Base-by-base conservation (phyloP, 2,797 vertebrate species). In the Clarias pachynema region DNA sequence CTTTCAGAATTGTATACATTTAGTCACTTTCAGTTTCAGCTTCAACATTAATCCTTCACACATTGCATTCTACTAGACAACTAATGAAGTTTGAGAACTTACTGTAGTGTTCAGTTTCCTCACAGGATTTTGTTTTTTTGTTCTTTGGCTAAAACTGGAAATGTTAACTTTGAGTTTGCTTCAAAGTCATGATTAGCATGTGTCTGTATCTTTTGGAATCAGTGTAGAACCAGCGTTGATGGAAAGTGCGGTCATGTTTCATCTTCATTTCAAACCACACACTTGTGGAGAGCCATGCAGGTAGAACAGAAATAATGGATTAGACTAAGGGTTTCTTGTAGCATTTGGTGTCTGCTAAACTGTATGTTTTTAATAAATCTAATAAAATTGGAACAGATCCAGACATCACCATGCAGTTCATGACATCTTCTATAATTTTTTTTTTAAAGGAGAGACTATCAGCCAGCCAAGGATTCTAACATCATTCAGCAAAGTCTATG, bases 301-400 rank as follows among this genome's bases (percentile, higher is more conserved):
- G 74, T 77, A 63, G 63, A 79, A 16, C 57, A 62, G 34, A 37
- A 44, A 26, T 79, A 62, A 63, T 18, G 16, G 77, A 79, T 24
- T 34, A 63, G 34, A 16, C 77, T 18, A 15, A 60, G 22, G 31
- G 31, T 8, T 57, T 60, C 53, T 15, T 59, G 65, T 70, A 72
- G 70, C 24, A 24, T 15, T 62, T 26, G 16, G 57, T 24, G 14
- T 62, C 24, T 20, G 18, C 57, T 49, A 18, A 29, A 37, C 4
- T 37, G 34, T 37, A 62, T 83, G n/a, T 2, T 62, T 34, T 44
- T 44, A 44, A 44, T 44, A 44, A 44, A 44, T 44, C 15, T 63
- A 79, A 79, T 79, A 26, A 79, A 79, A 79, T 63, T 79, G 34
- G 62, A 63, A 22, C 59, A 79, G 77, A 44, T 62, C 59, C 59